These are phyloP conservation scores for Rhinatrema bivittatum DNA, from an alignment of 2,797 vertebrate species.

Conservation along the genomic window DNA sequence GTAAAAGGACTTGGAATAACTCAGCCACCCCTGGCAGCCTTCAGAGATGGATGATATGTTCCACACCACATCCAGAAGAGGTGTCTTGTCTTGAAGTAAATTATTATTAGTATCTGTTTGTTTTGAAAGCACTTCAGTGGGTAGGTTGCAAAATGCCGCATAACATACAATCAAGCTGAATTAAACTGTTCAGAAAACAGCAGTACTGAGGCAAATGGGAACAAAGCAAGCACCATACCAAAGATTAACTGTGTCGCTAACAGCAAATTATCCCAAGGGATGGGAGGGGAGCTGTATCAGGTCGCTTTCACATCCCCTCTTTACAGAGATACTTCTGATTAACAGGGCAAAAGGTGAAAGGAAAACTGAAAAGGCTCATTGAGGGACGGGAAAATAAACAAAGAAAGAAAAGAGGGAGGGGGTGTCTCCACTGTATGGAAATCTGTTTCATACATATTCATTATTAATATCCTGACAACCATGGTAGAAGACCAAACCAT, in stretches of 20 bases:
- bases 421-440: too few species aligned
- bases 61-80: too few species aligned
- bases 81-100: too few species aligned
- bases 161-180: neutral
- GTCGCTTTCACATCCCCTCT: conserved; percentile 19
- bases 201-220: neutral
- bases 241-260: conserved; percentile 2
- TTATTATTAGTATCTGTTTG: too few species aligned
- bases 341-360: conserved; percentile 28
- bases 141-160: neutral
- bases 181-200: neutral
- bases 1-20: too few species aligned
- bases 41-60: too few species aligned
- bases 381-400: conserved; percentile 23
- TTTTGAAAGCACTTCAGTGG: neutral
- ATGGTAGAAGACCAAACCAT: too few species aligned
- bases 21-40: too few species aligned
- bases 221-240: conserved; percentile 1
- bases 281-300: neutral
- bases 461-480: too few species aligned
- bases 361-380: conserved; percentile 26
- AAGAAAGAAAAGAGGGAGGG: too few species aligned
- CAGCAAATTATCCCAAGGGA: conserved; percentile 7
- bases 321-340: conserved; percentile 13
- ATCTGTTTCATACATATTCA: too few species aligned